Conservation (phyloP, 2,888 invertebrate genomes). For the Sinodicranocentrus sp. region DNA sequence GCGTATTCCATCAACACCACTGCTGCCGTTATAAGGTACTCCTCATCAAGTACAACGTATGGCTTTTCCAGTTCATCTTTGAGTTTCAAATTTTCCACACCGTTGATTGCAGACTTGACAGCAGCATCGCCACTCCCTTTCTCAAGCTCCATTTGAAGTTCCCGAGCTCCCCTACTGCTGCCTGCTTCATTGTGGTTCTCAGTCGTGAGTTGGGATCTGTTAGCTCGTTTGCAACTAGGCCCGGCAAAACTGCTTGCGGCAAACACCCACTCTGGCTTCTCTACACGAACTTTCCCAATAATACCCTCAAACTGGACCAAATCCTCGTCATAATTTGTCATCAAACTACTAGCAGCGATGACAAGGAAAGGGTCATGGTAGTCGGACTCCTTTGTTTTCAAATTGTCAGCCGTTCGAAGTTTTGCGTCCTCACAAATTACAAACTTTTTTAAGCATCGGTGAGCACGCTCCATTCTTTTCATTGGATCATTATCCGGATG, state of each 20-base stretch:
- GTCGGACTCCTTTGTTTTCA: constrained; percentile 47
- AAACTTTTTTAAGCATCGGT: constrained; percentile 57
- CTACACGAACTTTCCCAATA: neutral
- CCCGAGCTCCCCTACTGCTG: neutral
- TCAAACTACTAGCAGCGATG: constrained; percentile 15
- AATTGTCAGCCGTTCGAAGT: constrained; percentile 7
- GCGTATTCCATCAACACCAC: constrained; percentile 84
- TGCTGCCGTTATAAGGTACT: constrained; percentile 77
- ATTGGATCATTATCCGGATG: neutral
- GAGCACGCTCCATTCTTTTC: constrained; percentile 11
- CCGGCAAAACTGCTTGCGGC: too few relatives aligned
- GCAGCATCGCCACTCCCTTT: neutral
- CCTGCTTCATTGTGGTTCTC: neutral
- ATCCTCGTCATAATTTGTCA: neutral
- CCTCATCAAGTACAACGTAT: neutral
- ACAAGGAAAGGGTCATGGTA: constrained; percentile 47
- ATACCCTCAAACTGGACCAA: neutral
- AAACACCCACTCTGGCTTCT: neutral
- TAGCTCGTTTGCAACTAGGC: neutral
- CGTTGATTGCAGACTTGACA: neutral
- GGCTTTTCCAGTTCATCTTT: neutral
- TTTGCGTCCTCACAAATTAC: constrained; percentile 11
- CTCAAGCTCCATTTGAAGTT: too few relatives aligned
- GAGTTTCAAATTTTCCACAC: too few relatives aligned
- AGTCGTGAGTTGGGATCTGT: neutral